phyloP scores from a whole-genome alignment of 1,140 invertebrate genomes.

The Temnothorax curvispinosus region DNA sequence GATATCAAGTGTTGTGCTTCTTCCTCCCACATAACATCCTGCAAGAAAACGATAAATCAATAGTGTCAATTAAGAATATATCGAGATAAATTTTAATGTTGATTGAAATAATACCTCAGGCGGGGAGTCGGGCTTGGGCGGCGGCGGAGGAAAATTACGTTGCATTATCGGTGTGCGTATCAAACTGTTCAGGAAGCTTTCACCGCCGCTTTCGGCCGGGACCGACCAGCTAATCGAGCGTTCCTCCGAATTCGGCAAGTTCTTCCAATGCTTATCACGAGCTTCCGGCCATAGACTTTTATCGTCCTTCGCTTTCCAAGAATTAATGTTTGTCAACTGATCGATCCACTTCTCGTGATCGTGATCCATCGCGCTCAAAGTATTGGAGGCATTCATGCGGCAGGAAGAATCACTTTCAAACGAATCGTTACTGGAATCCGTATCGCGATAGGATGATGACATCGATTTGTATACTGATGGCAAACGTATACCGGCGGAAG shows the following conservation, averaged over 20 bases:
- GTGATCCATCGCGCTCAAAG: constrained; percentile 61
- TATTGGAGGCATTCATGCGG: constrained; percentile 66
- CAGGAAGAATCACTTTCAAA: constrained; percentile 79
- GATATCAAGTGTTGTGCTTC: constrained; percentile 77
- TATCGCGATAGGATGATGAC: constrained; percentile 77
- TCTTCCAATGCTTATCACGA: constrained; percentile 75
- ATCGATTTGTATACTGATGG: constrained; percentile 68
- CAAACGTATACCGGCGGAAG: constrained; percentile 79
- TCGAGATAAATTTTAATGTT: neutral
- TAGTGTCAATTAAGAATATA: neutral
- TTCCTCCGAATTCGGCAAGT: constrained; percentile 57
- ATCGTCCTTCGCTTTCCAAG: constrained; percentile 74
- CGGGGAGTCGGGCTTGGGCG: constrained; percentile 79
- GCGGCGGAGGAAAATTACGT: constrained; percentile 73
- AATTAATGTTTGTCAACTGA: constrained; percentile 50
- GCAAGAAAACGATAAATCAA: neutral
- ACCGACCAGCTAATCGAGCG: constrained; percentile 74
- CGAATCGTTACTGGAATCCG: constrained; percentile 83
- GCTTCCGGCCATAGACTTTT: constrained; percentile 68
- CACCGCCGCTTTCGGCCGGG: constrained; percentile 69
- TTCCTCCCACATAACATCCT: constrained; percentile 53
- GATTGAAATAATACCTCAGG: constrained; percentile 74
- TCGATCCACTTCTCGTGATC: constrained; percentile 75
- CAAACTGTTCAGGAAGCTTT: constrained; percentile 78
- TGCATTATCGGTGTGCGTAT: constrained; percentile 73